Conservation (phyloP, 2,888 invertebrate species). For the Machimus atricapillus region DNA sequence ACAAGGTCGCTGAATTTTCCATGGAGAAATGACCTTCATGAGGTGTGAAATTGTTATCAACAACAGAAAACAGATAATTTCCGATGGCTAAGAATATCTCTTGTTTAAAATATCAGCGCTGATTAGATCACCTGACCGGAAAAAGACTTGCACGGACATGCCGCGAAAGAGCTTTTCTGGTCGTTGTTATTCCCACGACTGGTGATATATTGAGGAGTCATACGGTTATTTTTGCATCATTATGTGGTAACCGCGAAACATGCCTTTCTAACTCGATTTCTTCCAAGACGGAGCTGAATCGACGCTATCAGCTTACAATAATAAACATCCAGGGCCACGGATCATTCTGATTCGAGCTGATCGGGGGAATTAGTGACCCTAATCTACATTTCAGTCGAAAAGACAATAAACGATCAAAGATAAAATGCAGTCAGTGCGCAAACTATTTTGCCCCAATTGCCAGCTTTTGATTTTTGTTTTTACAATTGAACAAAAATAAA, state of each 20-base stretch:
- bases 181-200: slow-evolving; percentile 20
- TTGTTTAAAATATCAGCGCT: slow-evolving; percentile 22
- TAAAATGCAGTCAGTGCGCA: neutral
- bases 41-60: slow-evolving; percentile 27
- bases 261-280: neutral
- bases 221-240: slow-evolving; percentile 18
- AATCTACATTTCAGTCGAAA: neutral
- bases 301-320: neutral
- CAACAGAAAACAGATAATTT: slow-evolving; percentile 26
- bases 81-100: slow-evolving; percentile 26
- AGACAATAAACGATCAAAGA: neutral
- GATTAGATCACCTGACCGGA: slow-evolving; percentile 30
- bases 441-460: neutral
- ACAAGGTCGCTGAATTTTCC: neutral
- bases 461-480: neutral
- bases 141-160: slow-evolving; percentile 1
- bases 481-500: neutral
- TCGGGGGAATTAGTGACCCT: neutral
- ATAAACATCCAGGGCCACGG: neutral
- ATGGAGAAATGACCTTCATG: slow-evolving; percentile 7
- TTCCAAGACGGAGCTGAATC: neutral
- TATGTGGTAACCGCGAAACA: neutral
- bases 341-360: neutral
- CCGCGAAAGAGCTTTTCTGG: neutral
- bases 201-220: slow-evolving; percentile 10